Base-by-base conservation (phyloP, 2,888 invertebrate species). In the Toxonevra muliebris region DNA sequence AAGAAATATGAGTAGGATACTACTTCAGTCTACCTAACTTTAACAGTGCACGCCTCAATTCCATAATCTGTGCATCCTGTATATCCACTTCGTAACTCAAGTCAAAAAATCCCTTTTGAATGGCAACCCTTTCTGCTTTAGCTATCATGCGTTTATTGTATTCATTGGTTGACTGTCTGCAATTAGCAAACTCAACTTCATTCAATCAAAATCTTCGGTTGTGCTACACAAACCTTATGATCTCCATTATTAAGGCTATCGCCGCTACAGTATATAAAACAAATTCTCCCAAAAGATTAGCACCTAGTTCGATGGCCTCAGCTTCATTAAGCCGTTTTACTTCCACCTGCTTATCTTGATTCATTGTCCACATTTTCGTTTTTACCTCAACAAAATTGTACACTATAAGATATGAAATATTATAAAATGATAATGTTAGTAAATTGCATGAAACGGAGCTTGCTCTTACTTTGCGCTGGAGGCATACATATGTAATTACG, bases 381-480 rank as follows among this genome's bases (percentile, higher is more conserved):
- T 94, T 93, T 0, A 96, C 92, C 85, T 97, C 97, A 78, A 93
- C 91, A 93, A 94, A 95, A 85, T 96, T 95, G 83, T 93, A 95
- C 86, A 93, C 94, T 94, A 68, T 85, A 86, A 65, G 41, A 42
- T n/a, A 54, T 53, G 15, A 15, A 7, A 8, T 3, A 1, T 43
- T 58, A 13, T 58, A 4, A 13, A 10, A 17, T 12, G 12, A 10
- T 4, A 40, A n/a, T 54, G 15, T 9, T 2, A 10, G 15, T 20
- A 41, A 1, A 13, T 12, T 11, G n/a, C 1, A 17, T 42, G 19
- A 11, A 5, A 7, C 17, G 19, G 1, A 13, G 7, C 10, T n/a
- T n/a, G n/a, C n/a, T 19, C 45, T 50, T 19, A 64, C 64, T 17
- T 52, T 64, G 64, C 1, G 64, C 64, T 17, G 64, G 64, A 12